phyloP scores from a whole-genome alignment of 2,888 invertebrate genomes.

The Tetranychus truncatus region DNA sequence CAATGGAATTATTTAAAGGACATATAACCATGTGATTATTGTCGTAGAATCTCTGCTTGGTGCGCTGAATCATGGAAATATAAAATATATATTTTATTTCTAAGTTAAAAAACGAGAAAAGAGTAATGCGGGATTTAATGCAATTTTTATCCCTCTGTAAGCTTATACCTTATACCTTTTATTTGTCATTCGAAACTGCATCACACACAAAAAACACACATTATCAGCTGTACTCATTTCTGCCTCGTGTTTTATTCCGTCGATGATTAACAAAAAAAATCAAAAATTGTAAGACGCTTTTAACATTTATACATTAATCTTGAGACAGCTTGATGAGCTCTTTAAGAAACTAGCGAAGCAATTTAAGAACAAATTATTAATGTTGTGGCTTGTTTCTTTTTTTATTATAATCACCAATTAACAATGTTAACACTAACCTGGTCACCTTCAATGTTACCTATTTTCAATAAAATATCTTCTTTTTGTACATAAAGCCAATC shows the following conservation, averaged over 20 bases:
- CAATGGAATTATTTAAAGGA: constrained; percentile 21
- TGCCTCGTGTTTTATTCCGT: constrained; percentile 1
- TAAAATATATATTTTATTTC: background rate
- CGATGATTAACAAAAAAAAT: background rate
- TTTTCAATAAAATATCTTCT: constrained; percentile 1
- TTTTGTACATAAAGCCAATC: background rate
- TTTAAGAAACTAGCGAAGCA: background rate
- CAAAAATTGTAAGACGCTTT: background rate
- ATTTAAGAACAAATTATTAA: background rate
- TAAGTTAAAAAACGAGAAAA: too few species aligned
- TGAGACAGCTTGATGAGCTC: too few species aligned
- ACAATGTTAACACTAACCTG: constrained; percentile 1
- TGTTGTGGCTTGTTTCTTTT: background rate
- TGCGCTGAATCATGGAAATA: background rate
- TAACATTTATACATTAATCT: background rate
- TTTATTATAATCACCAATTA: background rate
- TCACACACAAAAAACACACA: too few species aligned
- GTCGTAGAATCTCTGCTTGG: background rate
- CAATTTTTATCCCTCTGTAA: too few species aligned
- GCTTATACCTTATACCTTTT: too few species aligned
- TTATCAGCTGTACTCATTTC: background rate
- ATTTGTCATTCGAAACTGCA: too few species aligned
- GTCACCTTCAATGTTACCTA: background rate
- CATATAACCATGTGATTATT: constrained; percentile 2
- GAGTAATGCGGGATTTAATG: too few species aligned